Evolutionary conservation across 23 tunicate species (phyloP).

Genomic region (Oikopleura albicans): DNA sequence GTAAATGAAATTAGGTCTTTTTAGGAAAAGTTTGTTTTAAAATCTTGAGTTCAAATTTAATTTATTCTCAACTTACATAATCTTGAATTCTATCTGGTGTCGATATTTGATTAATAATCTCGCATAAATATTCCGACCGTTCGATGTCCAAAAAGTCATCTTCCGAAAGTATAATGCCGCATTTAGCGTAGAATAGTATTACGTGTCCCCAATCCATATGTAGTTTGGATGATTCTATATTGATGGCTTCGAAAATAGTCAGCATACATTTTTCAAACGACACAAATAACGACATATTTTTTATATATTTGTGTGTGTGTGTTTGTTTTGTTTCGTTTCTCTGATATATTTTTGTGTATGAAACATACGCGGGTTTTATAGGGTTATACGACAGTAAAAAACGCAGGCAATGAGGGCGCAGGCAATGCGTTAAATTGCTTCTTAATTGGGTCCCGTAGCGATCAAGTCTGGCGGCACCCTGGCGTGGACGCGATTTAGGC

Average conservation of each 20-base stretch:
- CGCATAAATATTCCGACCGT: not conserved
- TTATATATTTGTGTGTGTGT: too few species aligned
- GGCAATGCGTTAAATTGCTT: not conserved
- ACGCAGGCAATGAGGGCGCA: too few species aligned
- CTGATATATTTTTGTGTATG: too few species aligned
- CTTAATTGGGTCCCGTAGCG: not conserved
- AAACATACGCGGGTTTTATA: too few species aligned
- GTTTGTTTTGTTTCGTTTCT: too few species aligned
- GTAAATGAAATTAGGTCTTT: too few species aligned
- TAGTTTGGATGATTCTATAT: not conserved
- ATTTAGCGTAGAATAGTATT: not conserved
- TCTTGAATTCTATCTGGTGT: not conserved
- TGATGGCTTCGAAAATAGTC: not conserved
- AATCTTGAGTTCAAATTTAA: too few species aligned
- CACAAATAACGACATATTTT: not conserved
- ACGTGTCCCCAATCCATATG: not conserved
- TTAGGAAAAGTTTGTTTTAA: too few species aligned
- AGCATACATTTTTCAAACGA: not conserved
- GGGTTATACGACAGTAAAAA: too few species aligned
- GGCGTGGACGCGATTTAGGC: too few species aligned
- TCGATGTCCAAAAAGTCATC: not conserved
- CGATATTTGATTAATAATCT: not conserved
- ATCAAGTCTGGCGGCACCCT: not conserved
- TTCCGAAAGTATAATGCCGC: not conserved
- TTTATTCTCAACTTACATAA: not conserved